phyloP scores from a whole-genome alignment of 2,888 invertebrate species.

The Drosophila trichaetosa region DNA sequence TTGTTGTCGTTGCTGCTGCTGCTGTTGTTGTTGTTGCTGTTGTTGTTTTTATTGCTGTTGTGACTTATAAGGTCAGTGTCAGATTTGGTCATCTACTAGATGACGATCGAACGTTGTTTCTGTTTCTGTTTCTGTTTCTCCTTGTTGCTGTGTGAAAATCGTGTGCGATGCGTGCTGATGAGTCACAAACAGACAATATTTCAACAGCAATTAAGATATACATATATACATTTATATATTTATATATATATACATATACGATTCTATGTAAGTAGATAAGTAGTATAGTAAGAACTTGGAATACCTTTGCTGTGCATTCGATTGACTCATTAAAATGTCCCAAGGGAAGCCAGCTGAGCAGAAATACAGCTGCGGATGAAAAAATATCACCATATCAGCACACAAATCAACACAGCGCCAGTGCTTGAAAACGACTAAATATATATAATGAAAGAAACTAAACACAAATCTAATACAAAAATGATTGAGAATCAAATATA shows the following conservation, averaged over 20 bases:
- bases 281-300: slow-evolving; percentile 8
- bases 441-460: not conserved
- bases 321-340: slow-evolving; percentile 26
- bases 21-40: slow-evolving; percentile 8
- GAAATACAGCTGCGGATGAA: not conserved
- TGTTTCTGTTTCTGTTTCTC: slow-evolving; percentile 4
- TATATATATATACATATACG: not conserved
- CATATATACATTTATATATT: not conserved
- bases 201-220: slow-evolving; percentile 17
- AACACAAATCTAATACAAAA: not conserved
- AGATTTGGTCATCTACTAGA: slow-evolving; percentile 54
- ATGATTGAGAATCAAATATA: too few relatives aligned
- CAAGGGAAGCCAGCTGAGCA: not conserved
- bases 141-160: slow-evolving; percentile 23
- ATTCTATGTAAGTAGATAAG: not conserved
- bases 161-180: slow-evolving; percentile 28
- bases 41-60: slow-evolving; percentile 10
- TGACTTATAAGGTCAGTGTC: slow-evolving; percentile 69
- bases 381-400: not conserved
- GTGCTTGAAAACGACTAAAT: not conserved
- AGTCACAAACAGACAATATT: slow-evolving; percentile 32
- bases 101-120: slow-evolving; percentile 13
- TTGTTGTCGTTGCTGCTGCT: slow-evolving; percentile 6
- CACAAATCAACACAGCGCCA: not conserved
- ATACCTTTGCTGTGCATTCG: slow-evolving; percentile 9